Evolutionary conservation across 2,797 vertebrate species (phyloP).

Genomic region (Valencia hispanica): DNA sequence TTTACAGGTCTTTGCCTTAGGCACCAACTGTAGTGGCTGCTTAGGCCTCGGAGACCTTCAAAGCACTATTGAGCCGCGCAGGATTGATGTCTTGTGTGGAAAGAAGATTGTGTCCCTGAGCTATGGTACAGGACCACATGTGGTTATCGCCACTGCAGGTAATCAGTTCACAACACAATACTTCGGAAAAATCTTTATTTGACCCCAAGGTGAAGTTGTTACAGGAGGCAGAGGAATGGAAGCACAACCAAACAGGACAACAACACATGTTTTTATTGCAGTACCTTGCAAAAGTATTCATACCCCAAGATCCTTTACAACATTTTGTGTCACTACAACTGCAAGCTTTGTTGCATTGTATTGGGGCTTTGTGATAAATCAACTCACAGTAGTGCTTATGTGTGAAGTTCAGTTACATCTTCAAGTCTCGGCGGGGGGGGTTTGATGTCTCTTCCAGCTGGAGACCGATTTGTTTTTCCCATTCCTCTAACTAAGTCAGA

Average conservation of each 20-base stretch:
- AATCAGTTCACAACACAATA: slow-evolving; percentile 37
- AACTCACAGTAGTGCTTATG: background rate
- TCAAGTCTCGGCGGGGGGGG: background rate
- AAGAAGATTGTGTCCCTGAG: slow-evolving; percentile 95
- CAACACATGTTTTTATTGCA: background rate
- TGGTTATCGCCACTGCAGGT: slow-evolving; percentile 95
- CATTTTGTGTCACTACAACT: background rate
- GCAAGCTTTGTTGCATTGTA: background rate
- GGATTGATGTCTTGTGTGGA: slow-evolving; percentile 90
- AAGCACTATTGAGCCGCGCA: slow-evolving; percentile 92
- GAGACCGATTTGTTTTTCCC: background rate
- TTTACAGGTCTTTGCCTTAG: slow-evolving; percentile 92
- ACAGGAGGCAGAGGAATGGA: slow-evolving; percentile 8
- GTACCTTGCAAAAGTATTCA: background rate
- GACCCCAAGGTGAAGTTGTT: slow-evolving; percentile 14
- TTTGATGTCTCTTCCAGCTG: background rate
- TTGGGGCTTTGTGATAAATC: background rate
- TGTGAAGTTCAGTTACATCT: background rate
- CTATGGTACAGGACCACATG: slow-evolving; percentile 95
- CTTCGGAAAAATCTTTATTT: slow-evolving; percentile 38
- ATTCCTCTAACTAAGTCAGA: background rate
- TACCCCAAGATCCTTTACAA: background rate
- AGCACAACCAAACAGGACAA: slow-evolving; percentile 19
- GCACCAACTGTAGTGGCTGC: slow-evolving; percentile 96
- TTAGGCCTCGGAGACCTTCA: slow-evolving; percentile 93